phyloP scores from a whole-genome alignment of 1,140 invertebrate species.

The Bombus pascuorum region DNA sequence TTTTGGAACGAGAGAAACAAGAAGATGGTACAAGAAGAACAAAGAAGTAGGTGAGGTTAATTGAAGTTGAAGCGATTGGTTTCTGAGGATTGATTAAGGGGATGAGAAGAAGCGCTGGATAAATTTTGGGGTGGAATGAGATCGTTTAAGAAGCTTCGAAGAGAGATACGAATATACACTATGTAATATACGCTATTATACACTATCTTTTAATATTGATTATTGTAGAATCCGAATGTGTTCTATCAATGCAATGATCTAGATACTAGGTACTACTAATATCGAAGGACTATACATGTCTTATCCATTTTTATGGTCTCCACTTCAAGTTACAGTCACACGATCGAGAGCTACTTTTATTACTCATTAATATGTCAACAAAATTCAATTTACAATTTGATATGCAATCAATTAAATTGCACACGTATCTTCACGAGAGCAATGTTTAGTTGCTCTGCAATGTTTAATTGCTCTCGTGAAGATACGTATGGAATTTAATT shows the following conservation, averaged over 20 bases:
- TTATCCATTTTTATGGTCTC: too few species aligned
- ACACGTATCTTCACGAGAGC: not conserved
- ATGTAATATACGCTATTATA: too few species aligned
- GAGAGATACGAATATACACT: too few species aligned
- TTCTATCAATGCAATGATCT: too few species aligned
- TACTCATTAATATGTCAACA: not conserved
- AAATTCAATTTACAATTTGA: not conserved
- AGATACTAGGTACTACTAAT: too few species aligned
- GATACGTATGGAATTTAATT: too few species aligned
- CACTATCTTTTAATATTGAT: not conserved
- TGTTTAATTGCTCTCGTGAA: too few species aligned
- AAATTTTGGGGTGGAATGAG: not conserved
- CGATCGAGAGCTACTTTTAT: too few species aligned
- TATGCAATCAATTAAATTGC: not conserved
- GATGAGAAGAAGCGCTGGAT: not conserved
- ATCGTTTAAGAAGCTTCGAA: not conserved
- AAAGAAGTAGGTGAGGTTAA: not conserved
- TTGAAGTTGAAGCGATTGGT: not conserved
- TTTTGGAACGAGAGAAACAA: not conserved
- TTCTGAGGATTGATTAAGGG: not conserved
- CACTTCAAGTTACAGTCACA: too few species aligned
- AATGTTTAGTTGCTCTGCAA: not conserved
- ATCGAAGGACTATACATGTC: too few species aligned
- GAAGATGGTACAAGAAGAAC: not conserved
- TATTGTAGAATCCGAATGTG: not conserved